These are phyloP conservation scores for Lipotes vexillifer DNA, from an alignment of 2,113 vertebrate species.

Conservation along the genomic window DNA sequence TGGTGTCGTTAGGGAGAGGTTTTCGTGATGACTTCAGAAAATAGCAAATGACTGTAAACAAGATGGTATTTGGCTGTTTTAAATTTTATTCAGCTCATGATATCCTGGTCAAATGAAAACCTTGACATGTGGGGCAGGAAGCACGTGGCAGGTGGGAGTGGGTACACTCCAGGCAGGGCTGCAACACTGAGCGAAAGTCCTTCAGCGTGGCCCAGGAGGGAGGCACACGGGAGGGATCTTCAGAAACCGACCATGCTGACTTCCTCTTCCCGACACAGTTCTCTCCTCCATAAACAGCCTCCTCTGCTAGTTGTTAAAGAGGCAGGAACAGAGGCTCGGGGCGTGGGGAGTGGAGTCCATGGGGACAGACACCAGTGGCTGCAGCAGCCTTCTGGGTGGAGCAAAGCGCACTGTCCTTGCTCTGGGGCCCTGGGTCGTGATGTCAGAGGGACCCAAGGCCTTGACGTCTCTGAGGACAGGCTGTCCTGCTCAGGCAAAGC, in stretches of 20 bases:
- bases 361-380: background rate
- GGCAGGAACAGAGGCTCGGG: background rate
- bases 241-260: background rate
- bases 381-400: background rate
- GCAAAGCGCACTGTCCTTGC: background rate
- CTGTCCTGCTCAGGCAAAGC: background rate
- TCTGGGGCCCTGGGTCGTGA: background rate
- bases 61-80: conserved; percentile 34
- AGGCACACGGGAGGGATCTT: background rate
- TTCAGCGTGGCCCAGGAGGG: background rate
- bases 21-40: conserved; percentile 34
- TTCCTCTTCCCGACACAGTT: background rate
- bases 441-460: background rate
- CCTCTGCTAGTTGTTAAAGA: background rate
- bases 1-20: background rate
- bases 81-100: conserved; percentile 40
- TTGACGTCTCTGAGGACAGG: background rate
- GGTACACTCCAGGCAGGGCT: background rate
- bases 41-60: conserved; percentile 44
- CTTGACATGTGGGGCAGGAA: conserved; percentile 55
- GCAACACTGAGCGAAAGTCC: background rate
- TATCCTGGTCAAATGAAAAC: conserved; percentile 52
- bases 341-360: background rate
- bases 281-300: background rate
- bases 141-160: background rate